Base-by-base conservation (phyloP, 2,888 invertebrate genomes). In the Limnephilus auricula region DNA sequence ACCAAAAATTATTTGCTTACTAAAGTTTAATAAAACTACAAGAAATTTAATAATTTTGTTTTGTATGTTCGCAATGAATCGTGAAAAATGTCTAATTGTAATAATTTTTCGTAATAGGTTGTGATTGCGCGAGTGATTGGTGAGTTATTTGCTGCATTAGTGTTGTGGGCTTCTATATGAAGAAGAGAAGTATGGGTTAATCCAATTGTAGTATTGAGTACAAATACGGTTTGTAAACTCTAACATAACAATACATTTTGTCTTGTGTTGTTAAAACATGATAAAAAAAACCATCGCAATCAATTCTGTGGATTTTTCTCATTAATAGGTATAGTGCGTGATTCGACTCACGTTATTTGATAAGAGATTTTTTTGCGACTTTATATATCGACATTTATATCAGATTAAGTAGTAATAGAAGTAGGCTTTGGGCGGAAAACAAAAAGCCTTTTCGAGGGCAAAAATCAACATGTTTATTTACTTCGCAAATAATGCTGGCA, bases 311-410 rank as follows among this genome's bases (percentile, higher is more conserved):
- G n/a, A n/a, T 25, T 65, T 78, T 34, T 34, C n/a, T 88, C n/a
- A 37, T 88, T 78, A 79, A 15, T 32, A 79, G 87, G 87, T 25
- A n/a, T 25, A n/a, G n/a, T 37, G 45, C 87, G 87, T 88, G 87
- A 87, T 79, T 88, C n/a, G 79, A 15, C 5, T 85, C n/a, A 82
- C 32, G 1, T 32, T 34, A 82, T 65, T n/a, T 25, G 6, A 65
- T 65, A 6, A 65, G 18, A 50, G 50, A 65, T 15, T 45, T 45
- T 65, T 65, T 65, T 6, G 25, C 65, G 65, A 65, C 65, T 65
- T 25, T 65, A 25, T n/a, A 9, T n/a, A 65, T 65, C 65, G n/a
- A 25, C 65, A 65, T n/a, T 65, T 25, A n/a, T n/a, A 65, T 65
- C 65, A 65, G 25, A 65, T 65, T 65, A n/a, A 65, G 65, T 6